Base-by-base conservation (phyloP, 2,797 vertebrate genomes). In the Micromesistius poutassou region DNA sequence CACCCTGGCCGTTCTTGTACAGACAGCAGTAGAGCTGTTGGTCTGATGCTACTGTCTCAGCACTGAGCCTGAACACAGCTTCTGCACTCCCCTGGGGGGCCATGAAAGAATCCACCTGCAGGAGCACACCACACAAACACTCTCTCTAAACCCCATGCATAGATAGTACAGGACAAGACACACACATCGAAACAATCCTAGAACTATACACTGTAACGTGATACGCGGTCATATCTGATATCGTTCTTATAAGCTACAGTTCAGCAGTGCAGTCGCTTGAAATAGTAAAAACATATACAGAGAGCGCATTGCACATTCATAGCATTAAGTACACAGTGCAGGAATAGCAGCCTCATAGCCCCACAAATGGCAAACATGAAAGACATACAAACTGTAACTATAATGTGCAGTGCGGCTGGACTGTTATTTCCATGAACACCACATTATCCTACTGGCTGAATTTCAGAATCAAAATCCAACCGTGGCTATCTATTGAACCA, bases 11-110 rank as follows among this genome's bases (percentile, higher is more conserved):
- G 74, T 79, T 62, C 74, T 74, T 87, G 81, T 91, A 94, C 30
- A 91, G 36, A 74, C 93, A 94, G 82, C 92, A 94, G 81, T 83
- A 92, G 13, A 82, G 77, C 33, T 85, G 30, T 8, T 0, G 0
- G 28, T 85, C 55, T 40, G 62, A 33, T 31, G 76, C 19, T 35
- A 1, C 33, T 71, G 42, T 76, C 0, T 68, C 62, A 30, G 74
- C 0, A 14, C 3, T 74, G 78, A 93, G 76, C 2, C 62, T 84
- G 81, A 93, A 94, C 0, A 31, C 78, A 38, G 83, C 87, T 68
- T 89, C 42, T 0, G 46, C 19, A n/a, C 8, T 42, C 9, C 73
- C 75, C 2, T 84, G 46, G 46, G 55, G 66, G 38, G 74, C n/a
- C 40, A 80, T 77, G 46, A 0, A 31, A 30, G 71, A 82, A 74